Percentiles rank a stretch among this genome's conserved stretches.
Conservation (phyloP, 1,140 invertebrate species). For the Globodera rostochiensis region DNA sequence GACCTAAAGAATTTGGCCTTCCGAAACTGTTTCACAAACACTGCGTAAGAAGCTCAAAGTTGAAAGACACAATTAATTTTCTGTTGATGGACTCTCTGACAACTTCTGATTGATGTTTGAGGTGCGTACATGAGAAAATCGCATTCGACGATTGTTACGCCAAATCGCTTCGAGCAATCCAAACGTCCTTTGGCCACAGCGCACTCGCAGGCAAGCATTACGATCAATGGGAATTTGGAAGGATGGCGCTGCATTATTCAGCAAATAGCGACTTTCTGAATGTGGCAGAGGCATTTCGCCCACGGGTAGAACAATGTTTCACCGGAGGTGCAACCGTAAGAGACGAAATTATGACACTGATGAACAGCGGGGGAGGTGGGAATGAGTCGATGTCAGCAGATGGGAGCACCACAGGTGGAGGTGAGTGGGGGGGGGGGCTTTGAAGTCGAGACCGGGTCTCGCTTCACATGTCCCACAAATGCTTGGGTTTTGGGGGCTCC, state of each 20-base stretch:
- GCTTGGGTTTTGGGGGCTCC: no score
- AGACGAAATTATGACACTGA: slow-evolving; percentile 17
- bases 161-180: slow-evolving; percentile 47
- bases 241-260: slow-evolving; percentile 9
- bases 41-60: slow-evolving; percentile 29
- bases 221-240: not conserved
- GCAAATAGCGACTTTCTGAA: slow-evolving; percentile 43
- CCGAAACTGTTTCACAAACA: slow-evolving; percentile 47
- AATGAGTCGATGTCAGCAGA: not conserved
- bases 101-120: slow-evolving; percentile 24
- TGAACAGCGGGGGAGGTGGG: not conserved
- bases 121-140: slow-evolving; percentile 53
- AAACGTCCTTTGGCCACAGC: slow-evolving; percentile 41
- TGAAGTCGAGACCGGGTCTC: not conserved
- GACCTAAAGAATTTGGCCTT: slow-evolving; percentile 50
- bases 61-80: not conserved
- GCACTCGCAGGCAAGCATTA: not conserved
- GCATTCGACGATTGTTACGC: slow-evolving; percentile 53
- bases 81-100: not conserved
- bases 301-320: slow-evolving; percentile 51
- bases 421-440: not conserved
- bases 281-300: slow-evolving; percentile 41
- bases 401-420: not conserved
- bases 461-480: no score
- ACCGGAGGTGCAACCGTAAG: not conserved